Percentiles rank a stretch among this genome's conserved stretches.
These are phyloP conservation scores for Lepas anatifera DNA, from an alignment of 2,888 invertebrate species.

Conservation along the genomic window DNA sequence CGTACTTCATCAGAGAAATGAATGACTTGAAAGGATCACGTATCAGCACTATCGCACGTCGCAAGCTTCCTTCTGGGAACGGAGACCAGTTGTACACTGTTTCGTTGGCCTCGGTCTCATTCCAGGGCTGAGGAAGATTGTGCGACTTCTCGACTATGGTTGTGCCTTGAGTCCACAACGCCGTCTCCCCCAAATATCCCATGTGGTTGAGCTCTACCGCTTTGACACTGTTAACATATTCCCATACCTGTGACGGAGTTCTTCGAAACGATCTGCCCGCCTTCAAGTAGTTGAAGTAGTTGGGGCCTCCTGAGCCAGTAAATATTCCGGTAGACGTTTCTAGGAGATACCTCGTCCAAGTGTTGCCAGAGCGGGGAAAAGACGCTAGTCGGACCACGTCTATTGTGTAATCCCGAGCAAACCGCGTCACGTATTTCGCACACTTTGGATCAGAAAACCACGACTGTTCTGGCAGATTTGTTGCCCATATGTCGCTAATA, in stretches of 20 bases:
- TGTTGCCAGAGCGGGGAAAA: background rate
- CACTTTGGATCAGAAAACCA: background rate
- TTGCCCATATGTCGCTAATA: background rate
- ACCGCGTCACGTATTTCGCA: background rate
- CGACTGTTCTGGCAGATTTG: background rate
- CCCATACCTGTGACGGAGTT: no score
- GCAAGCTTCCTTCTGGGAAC: no score
- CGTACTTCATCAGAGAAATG: no score
- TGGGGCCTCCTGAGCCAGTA: background rate
- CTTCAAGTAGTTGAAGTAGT: background rate
- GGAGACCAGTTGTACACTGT: no score
- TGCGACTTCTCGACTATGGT: no score
- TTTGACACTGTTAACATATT: background rate
- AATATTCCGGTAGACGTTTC: background rate
- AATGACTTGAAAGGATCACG: no score
- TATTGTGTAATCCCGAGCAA: background rate
- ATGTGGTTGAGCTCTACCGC: background rate
- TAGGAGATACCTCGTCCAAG: background rate
- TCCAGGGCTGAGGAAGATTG: no score
- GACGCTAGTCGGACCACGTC: background rate
- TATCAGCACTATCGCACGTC: no score
- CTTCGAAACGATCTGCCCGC: no score
- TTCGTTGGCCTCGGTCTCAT: no score
- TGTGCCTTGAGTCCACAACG: no score
- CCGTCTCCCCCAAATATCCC: background rate